Evolutionary conservation across 1,140 invertebrate species (phyloP).

Genomic region (Lineus longissimus): DNA sequence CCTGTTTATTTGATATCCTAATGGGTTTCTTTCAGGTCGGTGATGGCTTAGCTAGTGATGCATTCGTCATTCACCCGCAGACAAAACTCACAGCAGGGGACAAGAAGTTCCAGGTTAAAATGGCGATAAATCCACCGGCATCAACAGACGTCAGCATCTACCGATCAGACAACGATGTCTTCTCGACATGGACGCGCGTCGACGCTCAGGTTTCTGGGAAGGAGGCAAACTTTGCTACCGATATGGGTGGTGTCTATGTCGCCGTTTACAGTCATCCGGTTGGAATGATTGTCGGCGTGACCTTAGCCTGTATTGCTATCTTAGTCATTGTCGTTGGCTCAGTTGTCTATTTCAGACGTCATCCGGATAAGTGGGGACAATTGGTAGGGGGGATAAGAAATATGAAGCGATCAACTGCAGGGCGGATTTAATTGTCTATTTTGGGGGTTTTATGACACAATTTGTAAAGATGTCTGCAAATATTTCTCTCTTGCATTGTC

Average conservation of each 20-base stretch:
- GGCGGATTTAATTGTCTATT: no score
- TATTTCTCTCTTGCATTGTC: no score
- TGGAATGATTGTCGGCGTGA: constrained; percentile 33
- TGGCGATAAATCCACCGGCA: constrained; percentile 24
- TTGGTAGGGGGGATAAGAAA: no score
- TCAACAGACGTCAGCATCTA: constrained; percentile 30
- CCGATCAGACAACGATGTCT: constrained; percentile 25
- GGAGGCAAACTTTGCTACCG: constrained; percentile 28
- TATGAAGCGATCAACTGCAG: no score
- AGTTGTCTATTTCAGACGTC: constrained; percentile 34
- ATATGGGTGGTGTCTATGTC: constrained; percentile 40
- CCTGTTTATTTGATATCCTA: no score
- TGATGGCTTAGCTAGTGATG: constrained; percentile 43
- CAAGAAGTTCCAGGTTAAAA: constrained; percentile 25
- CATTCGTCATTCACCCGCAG: constrained; percentile 36
- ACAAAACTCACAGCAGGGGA: constrained; percentile 16
- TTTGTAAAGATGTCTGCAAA: no score
- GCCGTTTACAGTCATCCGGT: constrained; percentile 26
- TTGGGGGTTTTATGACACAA: no score
- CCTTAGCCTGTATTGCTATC: constrained; percentile 28
- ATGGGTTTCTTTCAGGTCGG: constrained; percentile 37
- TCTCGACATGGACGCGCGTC: constrained; percentile 34
- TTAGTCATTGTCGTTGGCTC: constrained; percentile 30
- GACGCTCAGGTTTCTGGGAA: constrained; percentile 27
- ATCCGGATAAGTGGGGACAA: constrained; percentile 34